phyloP scores from a whole-genome alignment of 2,797 vertebrate genomes.

The Sebastes alutus region DNA sequence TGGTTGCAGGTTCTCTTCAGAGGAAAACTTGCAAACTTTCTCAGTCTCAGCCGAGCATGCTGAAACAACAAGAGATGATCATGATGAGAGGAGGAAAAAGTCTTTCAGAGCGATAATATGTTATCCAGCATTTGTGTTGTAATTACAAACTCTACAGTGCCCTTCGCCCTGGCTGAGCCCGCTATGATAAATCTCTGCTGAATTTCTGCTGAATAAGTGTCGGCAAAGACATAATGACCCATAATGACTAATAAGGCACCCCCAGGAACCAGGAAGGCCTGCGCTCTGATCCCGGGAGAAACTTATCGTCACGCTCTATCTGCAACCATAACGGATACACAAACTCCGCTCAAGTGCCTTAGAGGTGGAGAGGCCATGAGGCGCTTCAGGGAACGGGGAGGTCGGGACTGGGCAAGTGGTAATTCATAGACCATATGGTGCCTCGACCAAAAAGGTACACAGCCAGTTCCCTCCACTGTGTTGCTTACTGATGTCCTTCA shows the following conservation, averaged over 20 bases:
- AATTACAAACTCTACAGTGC: conserved; percentile 15
- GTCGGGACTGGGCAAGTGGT: conserved; percentile 54
- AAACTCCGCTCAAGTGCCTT: conserved; percentile 59
- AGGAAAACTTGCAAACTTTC: conserved; percentile 91
- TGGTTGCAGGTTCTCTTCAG: conserved; percentile 91
- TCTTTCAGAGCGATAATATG: conserved; percentile 14
- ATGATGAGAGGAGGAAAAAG: neutral
- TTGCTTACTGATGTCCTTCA: conserved; percentile 58
- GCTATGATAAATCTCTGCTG: conserved; percentile 42
- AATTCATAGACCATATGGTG: conserved; percentile 79
- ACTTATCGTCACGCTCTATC: conserved; percentile 67
- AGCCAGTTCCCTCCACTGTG: conserved; percentile 31
- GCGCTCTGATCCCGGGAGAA: conserved; percentile 35
- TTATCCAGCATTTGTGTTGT: conserved; percentile 27
- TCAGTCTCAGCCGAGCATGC: conserved; percentile 90
- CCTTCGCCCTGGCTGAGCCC: conserved; percentile 5
- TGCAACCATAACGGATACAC: conserved; percentile 66
- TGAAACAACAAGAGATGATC: conserved; percentile 67
- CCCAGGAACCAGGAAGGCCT: conserved; percentile 49
- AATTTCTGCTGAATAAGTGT: conserved; percentile 62
- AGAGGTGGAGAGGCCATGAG: conserved; percentile 62
- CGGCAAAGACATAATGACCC: conserved; percentile 60
- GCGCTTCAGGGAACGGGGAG: conserved; percentile 51
- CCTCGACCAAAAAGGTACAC: conserved; percentile 53
- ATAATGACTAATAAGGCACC: conserved; percentile 59